These are phyloP conservation scores for Mormyrus hasselquistii DNA, from an alignment of 2,797 vertebrate genomes.

Conservation along the genomic window DNA sequence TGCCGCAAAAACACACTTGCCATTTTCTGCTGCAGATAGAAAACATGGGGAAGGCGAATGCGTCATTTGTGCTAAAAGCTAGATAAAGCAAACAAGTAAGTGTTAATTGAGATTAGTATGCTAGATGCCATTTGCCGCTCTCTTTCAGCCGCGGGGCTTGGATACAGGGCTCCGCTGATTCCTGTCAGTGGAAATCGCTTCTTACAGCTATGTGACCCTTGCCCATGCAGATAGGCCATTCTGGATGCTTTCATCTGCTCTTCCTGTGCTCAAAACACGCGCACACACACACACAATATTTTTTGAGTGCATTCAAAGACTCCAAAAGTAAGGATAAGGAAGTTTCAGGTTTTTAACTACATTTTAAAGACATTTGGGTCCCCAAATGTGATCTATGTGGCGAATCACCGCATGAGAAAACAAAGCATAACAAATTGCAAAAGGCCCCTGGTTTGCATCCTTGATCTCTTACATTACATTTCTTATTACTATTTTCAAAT, in stretches of 20 bases:
- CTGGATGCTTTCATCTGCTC: constrained; percentile 29
- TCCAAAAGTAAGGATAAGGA: neutral
- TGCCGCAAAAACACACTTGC: neutral
- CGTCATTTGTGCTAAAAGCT: constrained; percentile 8
- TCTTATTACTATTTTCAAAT: neutral
- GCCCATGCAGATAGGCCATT: constrained; percentile 32
- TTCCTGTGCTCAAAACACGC: neutral
- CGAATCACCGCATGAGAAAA: neutral
- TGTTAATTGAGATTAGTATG: constrained; percentile 6
- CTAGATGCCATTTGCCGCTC: neutral
- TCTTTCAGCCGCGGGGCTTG: constrained; percentile 6
- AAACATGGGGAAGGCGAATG: neutral
- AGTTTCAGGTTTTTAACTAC: neutral
- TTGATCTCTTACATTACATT: neutral
- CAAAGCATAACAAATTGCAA: neutral
- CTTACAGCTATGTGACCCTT: neutral
- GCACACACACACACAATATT: neutral
- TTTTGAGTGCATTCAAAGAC: neutral
- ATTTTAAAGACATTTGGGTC: neutral
- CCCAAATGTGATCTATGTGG: neutral
- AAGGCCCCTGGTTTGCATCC: neutral
- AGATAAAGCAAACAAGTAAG: neutral
- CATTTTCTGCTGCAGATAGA: neutral
- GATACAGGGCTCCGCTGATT: constrained; percentile 5
- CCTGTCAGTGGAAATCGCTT: constrained; percentile 10